phyloP scores from a whole-genome alignment of 2,797 vertebrate genomes.

The Aselliscus stoliczkanus region DNA sequence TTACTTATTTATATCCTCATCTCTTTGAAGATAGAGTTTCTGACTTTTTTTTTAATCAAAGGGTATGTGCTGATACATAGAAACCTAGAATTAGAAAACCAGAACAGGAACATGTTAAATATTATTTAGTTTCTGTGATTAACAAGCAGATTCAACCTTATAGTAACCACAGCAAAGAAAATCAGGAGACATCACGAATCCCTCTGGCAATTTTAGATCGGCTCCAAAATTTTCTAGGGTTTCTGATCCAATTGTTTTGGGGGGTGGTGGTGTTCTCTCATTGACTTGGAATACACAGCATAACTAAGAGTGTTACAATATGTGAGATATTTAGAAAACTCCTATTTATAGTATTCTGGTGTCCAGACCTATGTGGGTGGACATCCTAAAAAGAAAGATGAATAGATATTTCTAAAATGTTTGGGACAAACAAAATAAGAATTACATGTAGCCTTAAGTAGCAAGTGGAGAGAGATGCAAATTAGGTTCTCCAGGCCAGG shows the following conservation, averaged over 20 bases:
- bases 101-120: neutral
- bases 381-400: neutral
- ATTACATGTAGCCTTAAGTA: neutral
- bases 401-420: neutral
- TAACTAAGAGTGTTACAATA: neutral
- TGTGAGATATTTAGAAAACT: neutral
- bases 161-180: neutral
- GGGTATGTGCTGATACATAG: neutral
- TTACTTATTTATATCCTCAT: neutral
- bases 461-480: neutral
- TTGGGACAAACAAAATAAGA: neutral
- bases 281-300: neutral
- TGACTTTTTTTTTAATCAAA: neutral
- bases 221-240: neutral
- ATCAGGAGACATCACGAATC: neutral
- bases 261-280: neutral
- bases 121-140: neutral
- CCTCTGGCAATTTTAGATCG: neutral
- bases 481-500: neutral
- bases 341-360: neutral
- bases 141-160: neutral
- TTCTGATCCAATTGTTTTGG: neutral
- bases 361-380: neutral
- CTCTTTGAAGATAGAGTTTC: neutral
- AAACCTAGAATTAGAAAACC: neutral